A percentile compares a stretch with the other conserved stretches of the same genome.
Conservation (phyloP, 2,888 invertebrate species). For the Cetonia aurata region DNA sequence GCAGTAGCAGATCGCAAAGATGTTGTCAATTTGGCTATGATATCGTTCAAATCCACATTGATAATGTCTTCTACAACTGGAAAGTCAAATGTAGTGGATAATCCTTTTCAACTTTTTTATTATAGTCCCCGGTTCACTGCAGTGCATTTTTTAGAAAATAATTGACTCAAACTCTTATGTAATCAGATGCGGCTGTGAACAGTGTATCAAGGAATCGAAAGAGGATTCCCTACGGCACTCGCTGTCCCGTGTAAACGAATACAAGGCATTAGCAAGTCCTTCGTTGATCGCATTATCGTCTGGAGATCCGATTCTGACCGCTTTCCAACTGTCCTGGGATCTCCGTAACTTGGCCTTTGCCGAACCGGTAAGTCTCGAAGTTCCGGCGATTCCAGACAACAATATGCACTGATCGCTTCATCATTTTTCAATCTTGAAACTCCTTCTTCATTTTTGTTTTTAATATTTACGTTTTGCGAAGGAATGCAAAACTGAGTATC, state of each 20-base stretch:
- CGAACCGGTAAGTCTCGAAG: conserved; percentile 73
- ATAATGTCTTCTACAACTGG: too few species aligned
- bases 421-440: not conserved
- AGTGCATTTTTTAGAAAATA: not conserved
- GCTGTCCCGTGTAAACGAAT: conserved; percentile 90
- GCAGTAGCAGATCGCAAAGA: too few species aligned
- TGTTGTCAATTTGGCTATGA: too few species aligned
- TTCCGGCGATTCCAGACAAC: not conserved
- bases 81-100: too few species aligned
- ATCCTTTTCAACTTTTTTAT: not conserved
- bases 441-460: conserved; percentile 8
- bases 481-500: conserved; percentile 93
- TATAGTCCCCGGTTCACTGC: not conserved
- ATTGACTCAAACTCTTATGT: not conserved
- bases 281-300: conserved; percentile 94
- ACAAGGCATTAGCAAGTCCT: conserved; percentile 91
- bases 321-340: conserved; percentile 97
- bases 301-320: conserved; percentile 91
- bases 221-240: conserved; percentile 87
- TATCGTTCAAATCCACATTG: too few species aligned
- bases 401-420: too few species aligned
- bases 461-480: conserved; percentile 53
- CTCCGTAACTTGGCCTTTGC: conserved; percentile 88
- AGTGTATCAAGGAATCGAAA: conserved; percentile 81
- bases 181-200: conserved; percentile 87